These are phyloP conservation scores for Ciona savignyi DNA, from an alignment of 23 tunicate species.

Conservation along the genomic window DNA sequence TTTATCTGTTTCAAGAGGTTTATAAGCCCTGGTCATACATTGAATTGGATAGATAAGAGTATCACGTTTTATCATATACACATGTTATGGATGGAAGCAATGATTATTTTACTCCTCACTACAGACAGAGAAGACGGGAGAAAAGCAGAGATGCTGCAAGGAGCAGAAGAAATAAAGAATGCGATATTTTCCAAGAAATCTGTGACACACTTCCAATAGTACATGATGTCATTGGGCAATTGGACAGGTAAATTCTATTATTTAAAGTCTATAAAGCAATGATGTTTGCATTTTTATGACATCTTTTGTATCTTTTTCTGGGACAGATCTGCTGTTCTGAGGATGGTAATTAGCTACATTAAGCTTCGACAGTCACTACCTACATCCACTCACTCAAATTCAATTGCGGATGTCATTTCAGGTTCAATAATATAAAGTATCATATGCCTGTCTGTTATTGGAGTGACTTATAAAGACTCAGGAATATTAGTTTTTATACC, in stretches of 20 bases:
- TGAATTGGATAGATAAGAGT: too few species aligned
- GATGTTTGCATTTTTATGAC: neutral
- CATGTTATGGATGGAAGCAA: neutral
- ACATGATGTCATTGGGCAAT: constrained; percentile 41
- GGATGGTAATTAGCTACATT: constrained; percentile 67
- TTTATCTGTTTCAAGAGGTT: too few species aligned
- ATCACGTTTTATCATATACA: too few species aligned
- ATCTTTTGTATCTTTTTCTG: neutral
- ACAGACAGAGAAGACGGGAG: constrained; percentile 61
- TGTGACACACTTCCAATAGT: constrained; percentile 48
- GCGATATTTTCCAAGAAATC: constrained; percentile 68
- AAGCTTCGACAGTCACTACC: constrained; percentile 47
- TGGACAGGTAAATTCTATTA: constrained; percentile 47
- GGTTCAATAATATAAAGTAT: neutral
- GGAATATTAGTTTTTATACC: too few species aligned
- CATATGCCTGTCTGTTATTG: neutral
- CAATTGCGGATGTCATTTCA: neutral
- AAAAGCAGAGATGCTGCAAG: constrained; percentile 90
- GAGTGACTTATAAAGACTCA: too few species aligned
- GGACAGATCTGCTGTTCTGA: constrained; percentile 53
- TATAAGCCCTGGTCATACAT: too few species aligned
- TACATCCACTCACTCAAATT: neutral
- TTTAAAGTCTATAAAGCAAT: too few species aligned
- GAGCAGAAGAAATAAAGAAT: constrained; percentile 59
- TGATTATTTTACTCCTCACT: neutral